Conservation (phyloP, 2,113 vertebrate species). For the Bujurquina vittata region DNA sequence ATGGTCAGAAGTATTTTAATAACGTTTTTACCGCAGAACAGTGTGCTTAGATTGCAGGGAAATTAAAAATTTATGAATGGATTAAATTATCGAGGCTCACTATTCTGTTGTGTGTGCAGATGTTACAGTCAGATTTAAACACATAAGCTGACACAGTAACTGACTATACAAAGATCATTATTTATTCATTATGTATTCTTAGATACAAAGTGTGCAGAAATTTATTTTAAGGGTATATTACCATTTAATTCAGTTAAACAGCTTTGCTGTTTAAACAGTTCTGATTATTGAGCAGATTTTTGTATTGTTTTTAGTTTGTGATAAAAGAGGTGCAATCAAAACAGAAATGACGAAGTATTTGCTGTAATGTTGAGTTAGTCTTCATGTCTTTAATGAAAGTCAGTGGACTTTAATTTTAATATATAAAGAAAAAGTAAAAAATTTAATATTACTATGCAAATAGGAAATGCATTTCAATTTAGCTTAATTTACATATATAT, state of each 20-base stretch:
- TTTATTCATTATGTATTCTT: background rate
- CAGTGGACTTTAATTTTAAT: background rate
- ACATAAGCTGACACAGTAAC: background rate
- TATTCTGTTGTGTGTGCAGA: background rate
- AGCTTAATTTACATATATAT: background rate
- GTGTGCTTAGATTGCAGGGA: background rate
- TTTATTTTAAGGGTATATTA: too few relatives aligned
- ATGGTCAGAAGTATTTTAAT: background rate
- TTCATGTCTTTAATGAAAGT: background rate
- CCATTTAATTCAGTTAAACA: too few relatives aligned
- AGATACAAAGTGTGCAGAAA: background rate
- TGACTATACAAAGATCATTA: background rate
- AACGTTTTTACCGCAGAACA: background rate
- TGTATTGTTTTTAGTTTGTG: background rate
- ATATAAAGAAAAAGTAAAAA: background rate
- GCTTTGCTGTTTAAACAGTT: too few relatives aligned
- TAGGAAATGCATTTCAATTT: background rate
- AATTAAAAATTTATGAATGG: background rate
- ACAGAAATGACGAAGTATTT: background rate
- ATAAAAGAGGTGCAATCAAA: background rate
- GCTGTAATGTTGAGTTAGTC: background rate
- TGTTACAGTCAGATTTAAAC: background rate
- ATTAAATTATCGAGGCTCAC: background rate
- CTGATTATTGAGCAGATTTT: background rate
- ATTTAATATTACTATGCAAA: background rate